phyloP scores from a whole-genome alignment of 2,888 invertebrate species.

The Chouioia cunea region DNA sequence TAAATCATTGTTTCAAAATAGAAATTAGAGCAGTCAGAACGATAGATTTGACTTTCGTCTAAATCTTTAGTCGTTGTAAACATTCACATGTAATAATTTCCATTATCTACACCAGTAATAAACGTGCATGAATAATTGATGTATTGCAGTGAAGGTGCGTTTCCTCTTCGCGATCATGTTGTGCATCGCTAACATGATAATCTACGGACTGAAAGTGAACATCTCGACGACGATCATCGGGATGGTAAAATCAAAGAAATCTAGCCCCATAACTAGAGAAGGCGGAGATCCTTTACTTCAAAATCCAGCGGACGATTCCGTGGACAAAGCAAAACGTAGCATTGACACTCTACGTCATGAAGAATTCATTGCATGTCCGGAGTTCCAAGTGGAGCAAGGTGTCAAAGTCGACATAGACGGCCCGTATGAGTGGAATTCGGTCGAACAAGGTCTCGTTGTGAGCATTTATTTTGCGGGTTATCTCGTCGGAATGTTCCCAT shows the following conservation, averaged over 20 bases:
- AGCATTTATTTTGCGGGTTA: slow-evolving; percentile 66
- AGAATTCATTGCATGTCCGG: slow-evolving; percentile 53
- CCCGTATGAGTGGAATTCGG: slow-evolving; percentile 61
- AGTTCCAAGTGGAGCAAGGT: slow-evolving; percentile 41
- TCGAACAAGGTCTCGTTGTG: slow-evolving; percentile 60
- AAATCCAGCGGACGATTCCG: too few species aligned
- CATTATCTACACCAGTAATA: too few species aligned
- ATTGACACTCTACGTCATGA: too few species aligned
- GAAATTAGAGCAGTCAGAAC: not conserved
- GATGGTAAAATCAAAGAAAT: slow-evolving; percentile 57
- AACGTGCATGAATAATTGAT: too few species aligned
- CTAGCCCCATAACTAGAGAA: not conserved
- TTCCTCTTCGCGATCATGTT: slow-evolving; percentile 64
- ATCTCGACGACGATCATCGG: slow-evolving; percentile 63
- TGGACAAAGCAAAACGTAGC: too few species aligned
- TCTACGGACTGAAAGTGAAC: slow-evolving; percentile 64
- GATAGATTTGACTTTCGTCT: too few species aligned
- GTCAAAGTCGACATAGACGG: slow-evolving; percentile 55
- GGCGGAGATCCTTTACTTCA: too few species aligned
- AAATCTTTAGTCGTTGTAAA: too few species aligned
- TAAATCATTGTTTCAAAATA: slow-evolving; percentile 15
- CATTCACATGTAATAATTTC: too few species aligned
- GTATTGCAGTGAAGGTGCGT: slow-evolving; percentile 55
- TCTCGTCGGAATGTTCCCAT: slow-evolving; percentile 64
- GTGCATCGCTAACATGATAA: slow-evolving; percentile 66